These are phyloP conservation scores for Mesaphorura yosii DNA, from an alignment of 1,140 invertebrate species.

Conservation along the genomic window DNA sequence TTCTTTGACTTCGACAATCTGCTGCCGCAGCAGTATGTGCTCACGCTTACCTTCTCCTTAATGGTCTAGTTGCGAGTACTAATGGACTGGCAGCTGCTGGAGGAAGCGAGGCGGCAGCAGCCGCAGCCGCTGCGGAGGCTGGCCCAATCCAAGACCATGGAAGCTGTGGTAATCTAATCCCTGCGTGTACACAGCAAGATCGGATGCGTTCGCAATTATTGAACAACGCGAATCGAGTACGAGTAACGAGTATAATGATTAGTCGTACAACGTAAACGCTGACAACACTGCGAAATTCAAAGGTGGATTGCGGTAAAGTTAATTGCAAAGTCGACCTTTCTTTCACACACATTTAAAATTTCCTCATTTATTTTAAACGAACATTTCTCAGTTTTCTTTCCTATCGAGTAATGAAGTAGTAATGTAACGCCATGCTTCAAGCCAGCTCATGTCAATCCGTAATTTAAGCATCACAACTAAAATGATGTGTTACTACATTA, in stretches of 20 bases:
- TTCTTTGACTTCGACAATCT: too few species aligned
- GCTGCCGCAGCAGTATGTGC: too few species aligned
- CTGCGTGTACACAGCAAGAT: conserved; percentile 7
- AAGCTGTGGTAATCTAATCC: conserved; percentile 27
- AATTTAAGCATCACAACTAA: too few species aligned
- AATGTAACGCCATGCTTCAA: too few species aligned
- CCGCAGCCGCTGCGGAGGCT: conserved; percentile 18
- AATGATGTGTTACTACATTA: too few species aligned
- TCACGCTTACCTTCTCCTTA: conserved; percentile 28
- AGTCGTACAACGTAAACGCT: background rate
- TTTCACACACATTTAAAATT: too few species aligned
- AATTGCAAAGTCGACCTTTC: too few species aligned
- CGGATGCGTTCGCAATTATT: background rate
- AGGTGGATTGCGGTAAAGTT: too few species aligned
- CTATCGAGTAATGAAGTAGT: too few species aligned
- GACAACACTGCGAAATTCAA: background rate
- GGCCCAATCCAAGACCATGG: conserved; percentile 30
- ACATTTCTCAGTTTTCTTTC: too few species aligned
- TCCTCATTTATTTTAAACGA: too few species aligned
- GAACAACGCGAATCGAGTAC: background rate
- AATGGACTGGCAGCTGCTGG: conserved; percentile 28
- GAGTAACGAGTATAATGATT: background rate
- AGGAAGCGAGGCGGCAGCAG: conserved; percentile 21
- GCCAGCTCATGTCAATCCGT: background rate
- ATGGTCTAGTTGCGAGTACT: conserved; percentile 26